These are phyloP conservation scores for Papilio polytes DNA, from an alignment of 1,140 invertebrate species.

Conservation along the genomic window DNA sequence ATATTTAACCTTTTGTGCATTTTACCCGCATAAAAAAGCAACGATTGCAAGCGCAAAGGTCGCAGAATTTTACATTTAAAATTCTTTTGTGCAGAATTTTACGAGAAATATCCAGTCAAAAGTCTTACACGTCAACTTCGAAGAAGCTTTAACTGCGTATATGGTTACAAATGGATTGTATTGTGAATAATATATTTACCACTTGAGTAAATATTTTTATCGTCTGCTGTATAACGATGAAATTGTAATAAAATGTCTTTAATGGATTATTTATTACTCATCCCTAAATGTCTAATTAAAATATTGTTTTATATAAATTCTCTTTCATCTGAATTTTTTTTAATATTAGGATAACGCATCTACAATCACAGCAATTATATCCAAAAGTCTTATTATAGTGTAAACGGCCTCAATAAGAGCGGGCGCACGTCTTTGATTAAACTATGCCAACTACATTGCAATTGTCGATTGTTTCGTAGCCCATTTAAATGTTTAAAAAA, in stretches of 20 bases:
- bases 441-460: too few species aligned
- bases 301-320: background rate
- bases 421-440: background rate
- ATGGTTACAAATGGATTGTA: background rate
- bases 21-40: background rate
- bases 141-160: background rate
- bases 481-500: too few species aligned
- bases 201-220: background rate
- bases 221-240: background rate
- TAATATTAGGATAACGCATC: too few species aligned
- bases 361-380: background rate
- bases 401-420: background rate
- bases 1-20: background rate
- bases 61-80: background rate
- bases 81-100: background rate
- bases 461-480: too few species aligned
- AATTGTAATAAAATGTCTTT: background rate
- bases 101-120: background rate
- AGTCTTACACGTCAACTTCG: background rate
- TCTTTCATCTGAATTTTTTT: too few species aligned
- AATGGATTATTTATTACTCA: background rate
- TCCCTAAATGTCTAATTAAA: background rate
- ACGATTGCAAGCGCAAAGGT: slow-evolving; percentile 2
- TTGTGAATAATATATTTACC: background rate
- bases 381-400: background rate